Base-by-base conservation (phyloP, 1,140 invertebrate genomes). In the Saxidomus purpurata region DNA sequence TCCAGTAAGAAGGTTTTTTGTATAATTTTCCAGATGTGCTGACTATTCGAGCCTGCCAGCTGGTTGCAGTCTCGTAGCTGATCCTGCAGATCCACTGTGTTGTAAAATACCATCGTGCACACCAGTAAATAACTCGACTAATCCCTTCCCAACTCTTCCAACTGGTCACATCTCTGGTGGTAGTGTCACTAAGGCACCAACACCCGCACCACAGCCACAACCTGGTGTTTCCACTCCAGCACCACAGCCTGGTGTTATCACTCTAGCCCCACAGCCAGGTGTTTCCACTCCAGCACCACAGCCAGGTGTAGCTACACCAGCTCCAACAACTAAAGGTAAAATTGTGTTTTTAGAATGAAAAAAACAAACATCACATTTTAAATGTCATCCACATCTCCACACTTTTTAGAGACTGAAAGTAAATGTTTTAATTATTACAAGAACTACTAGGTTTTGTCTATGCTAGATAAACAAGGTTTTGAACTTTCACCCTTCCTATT, bases 21-120 rank as follows among this genome's bases (percentile, higher is more conserved):
- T 69, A 34, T n/a, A 28, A 22, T 1, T 74, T 76, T 47, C 11
- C 25, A 87, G 85, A 67, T 89, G 87, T 71, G 87, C 87, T 22
- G 31, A 47, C n/a, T 91, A 89, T 85, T 38, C 84, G 81, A 85
- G 77, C 82, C 43, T 91, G 4, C 87, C 87, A 3, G 63, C 84
- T 25, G 81, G 82, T 31, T 91, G 90, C 71, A 89, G 40, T 11
- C 71, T 91, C 43, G 87, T 89, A 8, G 67, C 85, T 13, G 90
- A 92, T 43, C 90, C 90, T 31, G 79, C 87, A 9, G 90, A 91
- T 69, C 82, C 87, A n/a, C 31, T 81, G 38, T 90, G 89, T 76
- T 93, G 92, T 71, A 83, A 92, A 83, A 67, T 92, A 17, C 92
- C 92, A 19, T 89, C 91, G 79, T 93, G 92, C 63, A 63, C 76